Conservation (phyloP, 2,113 vertebrate genomes). For the Manacus vitellinus region DNA sequence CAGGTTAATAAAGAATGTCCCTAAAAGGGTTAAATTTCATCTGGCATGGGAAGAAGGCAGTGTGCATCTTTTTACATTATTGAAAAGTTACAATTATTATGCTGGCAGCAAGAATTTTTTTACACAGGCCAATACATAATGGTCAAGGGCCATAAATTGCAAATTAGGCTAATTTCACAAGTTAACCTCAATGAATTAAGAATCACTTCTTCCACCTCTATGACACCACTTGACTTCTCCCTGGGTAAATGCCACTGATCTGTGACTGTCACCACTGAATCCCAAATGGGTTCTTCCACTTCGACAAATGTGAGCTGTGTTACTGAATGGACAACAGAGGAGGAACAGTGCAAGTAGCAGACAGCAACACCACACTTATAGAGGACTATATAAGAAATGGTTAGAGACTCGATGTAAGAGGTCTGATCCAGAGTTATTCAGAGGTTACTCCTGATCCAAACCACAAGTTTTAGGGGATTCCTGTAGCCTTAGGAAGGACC, state of each 20-base stretch:
- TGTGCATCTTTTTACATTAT: background rate
- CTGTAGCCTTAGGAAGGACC: background rate
- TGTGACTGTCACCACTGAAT: background rate
- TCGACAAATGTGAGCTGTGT: background rate
- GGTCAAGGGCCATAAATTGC: constrained; percentile 26
- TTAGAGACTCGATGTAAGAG: background rate
- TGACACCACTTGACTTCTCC: background rate
- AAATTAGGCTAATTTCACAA: constrained; percentile 40
- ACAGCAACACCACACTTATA: background rate
- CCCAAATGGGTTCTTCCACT: background rate
- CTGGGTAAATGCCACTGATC: background rate
- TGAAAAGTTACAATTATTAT: background rate
- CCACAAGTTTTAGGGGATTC: background rate
- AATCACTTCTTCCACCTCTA: background rate
- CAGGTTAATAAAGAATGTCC: background rate
- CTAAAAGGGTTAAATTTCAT: background rate
- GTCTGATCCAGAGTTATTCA: background rate
- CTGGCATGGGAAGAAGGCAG: background rate
- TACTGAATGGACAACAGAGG: background rate
- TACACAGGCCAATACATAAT: background rate
- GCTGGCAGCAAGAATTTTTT: background rate
- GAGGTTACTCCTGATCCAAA: background rate
- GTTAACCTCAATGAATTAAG: constrained; percentile 55
- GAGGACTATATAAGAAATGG: background rate
- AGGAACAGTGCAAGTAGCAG: background rate